Conservation (phyloP, 2,113 vertebrate genomes). For the Lutjanus erythropterus region DNA sequence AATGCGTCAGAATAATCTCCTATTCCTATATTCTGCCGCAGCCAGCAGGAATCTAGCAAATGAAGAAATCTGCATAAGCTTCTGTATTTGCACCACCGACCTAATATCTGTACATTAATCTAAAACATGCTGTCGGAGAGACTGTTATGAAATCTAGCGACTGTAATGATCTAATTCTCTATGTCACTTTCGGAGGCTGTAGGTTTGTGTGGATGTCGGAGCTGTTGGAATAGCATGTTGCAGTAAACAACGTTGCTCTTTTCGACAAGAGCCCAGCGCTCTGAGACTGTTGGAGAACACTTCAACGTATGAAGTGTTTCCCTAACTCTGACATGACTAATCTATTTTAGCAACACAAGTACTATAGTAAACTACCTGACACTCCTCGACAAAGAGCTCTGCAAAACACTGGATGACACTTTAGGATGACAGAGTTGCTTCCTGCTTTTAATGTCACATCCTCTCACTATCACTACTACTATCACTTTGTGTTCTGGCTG, state of each 20-base stretch:
- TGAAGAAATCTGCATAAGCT: constrained; percentile 12
- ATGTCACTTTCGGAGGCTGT: neutral
- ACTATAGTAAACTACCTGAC: constrained; percentile 38
- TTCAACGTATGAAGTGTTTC: constrained; percentile 62
- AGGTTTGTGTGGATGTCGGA: neutral
- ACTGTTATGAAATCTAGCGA: neutral
- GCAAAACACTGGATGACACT: constrained; percentile 34
- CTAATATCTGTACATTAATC: constrained; percentile 9
- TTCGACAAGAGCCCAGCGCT: constrained; percentile 1
- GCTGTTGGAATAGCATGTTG: neutral
- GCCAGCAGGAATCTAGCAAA: constrained; percentile 39
- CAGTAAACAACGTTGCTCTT: constrained; percentile 38
- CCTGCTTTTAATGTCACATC: constrained; percentile 6
- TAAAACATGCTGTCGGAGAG: neutral
- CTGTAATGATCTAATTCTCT: constrained; percentile 6
- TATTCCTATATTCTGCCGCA: constrained; percentile 15
- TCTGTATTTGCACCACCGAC: neutral
- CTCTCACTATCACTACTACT: no score
- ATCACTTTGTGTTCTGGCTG: neutral
- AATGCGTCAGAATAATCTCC: constrained; percentile 29
- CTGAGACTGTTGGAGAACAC: constrained; percentile 46
- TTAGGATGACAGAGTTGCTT: constrained; percentile 22
- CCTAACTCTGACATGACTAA: constrained; percentile 55
- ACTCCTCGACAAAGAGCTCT: constrained; percentile 32
- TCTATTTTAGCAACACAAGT: constrained; percentile 55